Evolutionary conservation across 2,888 invertebrate genomes (phyloP).

Genomic region (Philaethria dido): DNA sequence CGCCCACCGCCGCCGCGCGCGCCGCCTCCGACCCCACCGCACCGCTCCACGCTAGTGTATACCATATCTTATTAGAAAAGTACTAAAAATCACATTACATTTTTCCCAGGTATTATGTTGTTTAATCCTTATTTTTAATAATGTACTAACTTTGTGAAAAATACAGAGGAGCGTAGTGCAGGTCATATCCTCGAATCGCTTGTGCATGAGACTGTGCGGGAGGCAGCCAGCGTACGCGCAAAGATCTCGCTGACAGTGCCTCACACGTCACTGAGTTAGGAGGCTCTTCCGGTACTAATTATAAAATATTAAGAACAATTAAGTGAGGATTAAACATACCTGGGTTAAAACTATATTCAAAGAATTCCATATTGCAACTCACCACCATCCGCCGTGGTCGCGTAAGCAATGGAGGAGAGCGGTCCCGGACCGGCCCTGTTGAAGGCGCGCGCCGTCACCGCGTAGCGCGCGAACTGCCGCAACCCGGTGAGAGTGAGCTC

Average conservation of each 20-base stretch:
- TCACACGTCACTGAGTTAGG: conserved; percentile 88
- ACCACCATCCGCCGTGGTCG: conserved; percentile 91
- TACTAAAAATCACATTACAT: neutral
- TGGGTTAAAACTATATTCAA: neutral
- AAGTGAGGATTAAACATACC: neutral
- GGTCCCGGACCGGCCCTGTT: conserved; percentile 93
- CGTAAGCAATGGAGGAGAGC: conserved; percentile 87
- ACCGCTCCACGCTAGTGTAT: conserved; percentile 48
- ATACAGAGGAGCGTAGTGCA: conserved; percentile 86
- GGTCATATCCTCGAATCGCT: conserved; percentile 89
- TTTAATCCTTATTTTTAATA: too few relatives aligned
- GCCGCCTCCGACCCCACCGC: conserved; percentile 43
- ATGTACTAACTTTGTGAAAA: conserved; percentile 53
- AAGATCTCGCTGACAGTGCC: conserved; percentile 86
- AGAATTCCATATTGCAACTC: conserved; percentile 38
- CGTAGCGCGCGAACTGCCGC: conserved; percentile 90
- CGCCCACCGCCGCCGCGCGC: conserved; percentile 50
- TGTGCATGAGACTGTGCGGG: conserved; percentile 81
- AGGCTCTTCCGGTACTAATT: conserved; percentile 87
- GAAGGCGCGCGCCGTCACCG: conserved; percentile 90
- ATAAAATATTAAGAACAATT: neutral
- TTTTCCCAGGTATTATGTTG: neutral
- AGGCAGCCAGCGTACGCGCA: conserved; percentile 89
- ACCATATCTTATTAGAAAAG: neutral
- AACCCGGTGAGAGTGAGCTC: conserved; percentile 86